A percentile compares a stretch with the other conserved stretches of the same genome.
Evolutionary conservation across 2,888 invertebrate genomes (phyloP).

Genomic region (Anorthoa munda): DNA sequence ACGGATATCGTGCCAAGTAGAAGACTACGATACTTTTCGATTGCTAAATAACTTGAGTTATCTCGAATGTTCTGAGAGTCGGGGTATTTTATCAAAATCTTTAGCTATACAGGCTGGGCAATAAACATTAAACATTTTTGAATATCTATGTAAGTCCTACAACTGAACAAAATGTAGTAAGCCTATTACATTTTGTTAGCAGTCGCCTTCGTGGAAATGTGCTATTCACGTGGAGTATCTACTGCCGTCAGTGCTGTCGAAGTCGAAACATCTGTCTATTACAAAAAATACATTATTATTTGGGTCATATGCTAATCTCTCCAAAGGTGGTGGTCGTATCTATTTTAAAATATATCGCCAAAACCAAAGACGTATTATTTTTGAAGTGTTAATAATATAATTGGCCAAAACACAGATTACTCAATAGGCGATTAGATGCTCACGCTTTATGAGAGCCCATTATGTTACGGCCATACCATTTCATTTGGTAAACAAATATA

Average conservation of each 20-base stretch:
- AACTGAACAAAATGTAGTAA: no score
- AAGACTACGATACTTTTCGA: not conserved
- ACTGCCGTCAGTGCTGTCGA: not conserved
- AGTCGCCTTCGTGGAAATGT: constrained; percentile 5
- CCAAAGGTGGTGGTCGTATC: not conserved
- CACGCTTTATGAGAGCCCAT: not conserved
- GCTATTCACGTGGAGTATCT: constrained; percentile 1
- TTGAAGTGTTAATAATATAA: no score
- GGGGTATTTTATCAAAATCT: not conserved
- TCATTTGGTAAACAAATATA: constrained; percentile 9
- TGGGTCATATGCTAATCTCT: constrained; percentile 13
- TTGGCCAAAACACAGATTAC: constrained; percentile 6
- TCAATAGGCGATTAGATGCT: not conserved
- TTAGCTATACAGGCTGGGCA: not conserved
- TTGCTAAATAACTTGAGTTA: not conserved
- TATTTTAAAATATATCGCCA: constrained; percentile 3
- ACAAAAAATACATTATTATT: constrained; percentile 5
- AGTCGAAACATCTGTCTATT: constrained; percentile 24
- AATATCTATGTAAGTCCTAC: not conserved
- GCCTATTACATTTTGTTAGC: not conserved
- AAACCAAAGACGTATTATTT: not conserved
- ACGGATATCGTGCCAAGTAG: not conserved
- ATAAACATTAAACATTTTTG: not conserved
- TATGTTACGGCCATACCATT: constrained; percentile 6
- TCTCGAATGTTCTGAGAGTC: not conserved